Evolutionary conservation across 2,797 vertebrate species (phyloP), one percentile per base, ranked within the genome.

Genomic region (Labroides dimidiatus): DNA sequence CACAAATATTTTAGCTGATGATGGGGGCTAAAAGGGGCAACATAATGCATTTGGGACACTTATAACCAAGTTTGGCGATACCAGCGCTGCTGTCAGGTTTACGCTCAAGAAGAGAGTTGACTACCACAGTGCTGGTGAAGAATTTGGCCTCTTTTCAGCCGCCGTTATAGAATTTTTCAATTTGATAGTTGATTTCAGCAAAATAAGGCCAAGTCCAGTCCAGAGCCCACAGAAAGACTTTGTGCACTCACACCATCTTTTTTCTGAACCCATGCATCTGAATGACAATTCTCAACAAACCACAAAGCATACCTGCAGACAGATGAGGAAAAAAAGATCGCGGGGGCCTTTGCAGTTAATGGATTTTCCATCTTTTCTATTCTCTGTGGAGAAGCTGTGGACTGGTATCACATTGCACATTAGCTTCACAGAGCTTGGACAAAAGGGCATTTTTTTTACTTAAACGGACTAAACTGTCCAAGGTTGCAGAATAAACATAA

Each of bases 1-100:
- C 88, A 84, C 84, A 91, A 91, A 89, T 92, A 88, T 92, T 91
- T 87, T 88, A 84, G 83, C 69, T 85, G 88, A 88, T 89, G 87
- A 91, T 90, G 84, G 82, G 86, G 90, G 84, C 82, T 90, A 90
- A 89, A 85, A 84, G 82, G 84, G 84, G 70, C 84, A 84, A 81
- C 80, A 70, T 70, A 90, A 90, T 84, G 80, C 83, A 87, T 89
- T 89, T 87, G 78, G 71, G 77, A 80, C 82, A 76, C 76, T 69
- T 79, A 87, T 72, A 87, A 80, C 75, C 75, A 84, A 84, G 84
- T 88, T 81, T 83, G 82, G 74, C 51, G 73, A 75, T 81, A 83
- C 66, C 50, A 69, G 53, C 48, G 66, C 65, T 75, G 59, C 69
- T 81, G 63, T 78, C 72, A 74, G 80, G 51, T 77, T 60, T 54